Conservation (phyloP, 1,140 invertebrate species). For the Copidosoma floridanum region DNA sequence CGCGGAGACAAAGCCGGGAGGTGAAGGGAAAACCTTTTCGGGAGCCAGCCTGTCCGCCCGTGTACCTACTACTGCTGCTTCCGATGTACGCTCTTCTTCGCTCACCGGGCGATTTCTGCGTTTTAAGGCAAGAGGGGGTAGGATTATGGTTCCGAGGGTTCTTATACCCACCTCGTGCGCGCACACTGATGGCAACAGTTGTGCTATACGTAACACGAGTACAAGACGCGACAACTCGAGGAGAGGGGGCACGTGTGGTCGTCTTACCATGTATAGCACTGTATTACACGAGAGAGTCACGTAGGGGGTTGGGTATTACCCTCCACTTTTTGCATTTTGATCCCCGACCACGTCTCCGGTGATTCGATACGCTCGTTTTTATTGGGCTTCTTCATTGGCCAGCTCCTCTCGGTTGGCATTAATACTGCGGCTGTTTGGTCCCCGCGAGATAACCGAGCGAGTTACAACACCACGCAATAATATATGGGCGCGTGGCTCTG, state of each 20-base stretch:
- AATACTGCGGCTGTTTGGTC: too few species aligned
- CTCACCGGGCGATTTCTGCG: conserved; percentile 12
- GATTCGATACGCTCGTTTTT: neutral
- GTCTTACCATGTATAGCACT: neutral
- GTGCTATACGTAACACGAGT: too few species aligned
- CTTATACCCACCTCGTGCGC: too few species aligned
- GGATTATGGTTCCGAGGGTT: too few species aligned
- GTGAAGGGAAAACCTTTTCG: neutral
- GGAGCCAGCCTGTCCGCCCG: too few species aligned
- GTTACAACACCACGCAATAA: too few species aligned
- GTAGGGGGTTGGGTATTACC: neutral
- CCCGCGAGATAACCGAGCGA: too few species aligned
- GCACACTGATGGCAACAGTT: too few species aligned
- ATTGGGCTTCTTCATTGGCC: neutral
- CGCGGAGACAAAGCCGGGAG: neutral
- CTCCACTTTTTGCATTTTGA: conserved; percentile 10
- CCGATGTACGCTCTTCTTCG: neutral
- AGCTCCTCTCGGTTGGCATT: too few species aligned
- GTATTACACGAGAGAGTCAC: neutral
- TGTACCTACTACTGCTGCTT: too few species aligned
- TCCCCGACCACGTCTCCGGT: neutral
- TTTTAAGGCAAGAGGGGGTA: conserved; percentile 17
- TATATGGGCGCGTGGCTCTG: too few species aligned
- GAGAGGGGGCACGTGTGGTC: neutral
- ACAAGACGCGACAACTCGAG: neutral